phyloP scores from a whole-genome alignment of 1,140 invertebrate species.

The Drosophila tropicalis region DNA sequence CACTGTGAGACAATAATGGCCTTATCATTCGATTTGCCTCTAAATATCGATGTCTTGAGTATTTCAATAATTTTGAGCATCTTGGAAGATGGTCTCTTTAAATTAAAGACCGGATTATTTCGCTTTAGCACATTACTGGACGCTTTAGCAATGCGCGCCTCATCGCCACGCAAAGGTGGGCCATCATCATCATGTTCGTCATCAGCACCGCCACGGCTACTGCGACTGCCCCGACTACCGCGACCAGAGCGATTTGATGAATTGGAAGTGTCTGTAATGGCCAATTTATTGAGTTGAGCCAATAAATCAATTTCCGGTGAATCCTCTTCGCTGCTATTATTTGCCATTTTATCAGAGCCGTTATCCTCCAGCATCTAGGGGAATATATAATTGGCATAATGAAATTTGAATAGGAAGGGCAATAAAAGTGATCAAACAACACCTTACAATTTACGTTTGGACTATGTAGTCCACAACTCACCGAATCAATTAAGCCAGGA shows the following conservation, averaged over 20 bases:
- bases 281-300: constrained; percentile 86
- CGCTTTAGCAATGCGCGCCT: constrained; percentile 83
- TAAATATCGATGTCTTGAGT: constrained; percentile 85
- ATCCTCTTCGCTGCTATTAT: constrained; percentile 80
- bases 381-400: neutral
- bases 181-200: constrained; percentile 1
- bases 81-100: constrained; percentile 87
- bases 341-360: constrained; percentile 74
- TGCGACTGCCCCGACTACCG: constrained; percentile 22
- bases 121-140: constrained; percentile 85
- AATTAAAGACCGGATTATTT: constrained; percentile 88
- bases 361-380: constrained; percentile 86
- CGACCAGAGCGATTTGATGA: constrained; percentile 19
- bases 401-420: neutral
- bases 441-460: neutral
- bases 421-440: neutral
- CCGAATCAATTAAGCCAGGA: constrained; percentile 88
- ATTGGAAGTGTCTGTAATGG: constrained; percentile 83
- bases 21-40: constrained; percentile 85
- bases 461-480: constrained; percentile 24
- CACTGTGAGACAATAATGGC: constrained; percentile 95
- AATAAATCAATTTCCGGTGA: constrained; percentile 85
- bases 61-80: constrained; percentile 86
- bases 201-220: neutral
- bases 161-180: constrained; percentile 33